Evolutionary conservation across 1,140 invertebrate species (phyloP).

Genomic region (Drosophila triauraria): DNA sequence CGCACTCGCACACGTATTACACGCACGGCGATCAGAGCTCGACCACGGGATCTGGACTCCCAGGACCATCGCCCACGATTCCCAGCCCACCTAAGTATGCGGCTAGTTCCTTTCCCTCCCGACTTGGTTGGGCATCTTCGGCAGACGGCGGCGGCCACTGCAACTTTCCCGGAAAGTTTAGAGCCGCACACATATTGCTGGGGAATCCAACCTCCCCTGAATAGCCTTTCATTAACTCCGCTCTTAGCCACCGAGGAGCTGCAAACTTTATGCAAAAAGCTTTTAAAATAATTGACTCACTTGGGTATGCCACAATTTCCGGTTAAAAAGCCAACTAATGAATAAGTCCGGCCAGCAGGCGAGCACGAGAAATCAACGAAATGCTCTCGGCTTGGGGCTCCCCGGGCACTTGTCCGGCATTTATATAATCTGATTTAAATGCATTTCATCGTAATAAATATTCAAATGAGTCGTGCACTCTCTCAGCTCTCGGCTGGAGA

Average conservation of each 20-base stretch:
- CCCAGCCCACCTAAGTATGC: slow-evolving; percentile 66
- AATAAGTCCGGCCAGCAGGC: slow-evolving; percentile 52
- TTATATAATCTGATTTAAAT: slow-evolving; percentile 75
- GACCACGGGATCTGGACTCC: slow-evolving; percentile 44
- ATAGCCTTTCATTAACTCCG: slow-evolving; percentile 66
- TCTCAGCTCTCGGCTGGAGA: slow-evolving; percentile 4
- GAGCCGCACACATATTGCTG: slow-evolving; percentile 13
- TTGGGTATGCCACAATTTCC: slow-evolving; percentile 81
- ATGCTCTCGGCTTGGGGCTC: not conserved
- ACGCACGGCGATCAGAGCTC: slow-evolving; percentile 63
- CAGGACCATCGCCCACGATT: slow-evolving; percentile 23
- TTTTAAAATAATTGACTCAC: slow-evolving; percentile 84
- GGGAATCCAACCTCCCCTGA: not conserved
- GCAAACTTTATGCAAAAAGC: slow-evolving; percentile 75
- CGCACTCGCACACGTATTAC: slow-evolving; percentile 66
- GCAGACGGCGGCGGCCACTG: slow-evolving; percentile 3
- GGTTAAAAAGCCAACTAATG: slow-evolving; percentile 78
- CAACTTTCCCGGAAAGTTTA: slow-evolving; percentile 59
- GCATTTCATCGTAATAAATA: slow-evolving; percentile 72
- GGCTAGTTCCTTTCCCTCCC: slow-evolving; percentile 13
- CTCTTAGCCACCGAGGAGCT: slow-evolving; percentile 63
- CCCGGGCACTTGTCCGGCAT: slow-evolving; percentile 60
- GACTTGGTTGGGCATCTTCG: slow-evolving; percentile 49
- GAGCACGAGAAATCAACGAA: slow-evolving; percentile 20
- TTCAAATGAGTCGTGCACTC: slow-evolving; percentile 46